A percentile compares a stretch with the other conserved stretches of the same genome.
phyloP scores from a whole-genome alignment of 2,113 vertebrate species.

The Sclerurus mexicanus region DNA sequence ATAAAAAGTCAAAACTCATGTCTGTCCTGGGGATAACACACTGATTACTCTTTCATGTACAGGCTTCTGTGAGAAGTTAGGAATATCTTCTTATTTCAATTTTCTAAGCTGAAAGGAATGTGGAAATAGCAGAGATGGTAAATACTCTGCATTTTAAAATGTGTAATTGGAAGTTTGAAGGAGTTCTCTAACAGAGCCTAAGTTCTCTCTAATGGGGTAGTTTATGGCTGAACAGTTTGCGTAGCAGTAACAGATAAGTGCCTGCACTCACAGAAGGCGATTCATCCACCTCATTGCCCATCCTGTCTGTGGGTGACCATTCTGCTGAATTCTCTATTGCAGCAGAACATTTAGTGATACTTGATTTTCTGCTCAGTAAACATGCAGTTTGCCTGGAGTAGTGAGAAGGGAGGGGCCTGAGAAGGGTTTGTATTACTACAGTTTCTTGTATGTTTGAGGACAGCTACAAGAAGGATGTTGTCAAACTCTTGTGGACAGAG shows the following conservation, averaged over 20 bases:
- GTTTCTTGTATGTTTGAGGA: neutral
- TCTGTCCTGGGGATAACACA: neutral
- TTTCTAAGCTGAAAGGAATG: neutral
- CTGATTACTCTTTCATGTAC: neutral
- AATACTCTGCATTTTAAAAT: neutral
- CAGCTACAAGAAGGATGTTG: neutral
- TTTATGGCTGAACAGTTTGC: neutral
- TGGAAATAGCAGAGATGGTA: neutral
- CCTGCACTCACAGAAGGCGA: neutral
- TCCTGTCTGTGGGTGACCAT: rapidly evolving
- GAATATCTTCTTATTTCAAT: neutral
- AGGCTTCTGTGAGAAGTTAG: neutral
- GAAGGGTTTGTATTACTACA: neutral
- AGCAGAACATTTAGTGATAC: neutral
- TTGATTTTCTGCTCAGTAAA: neutral
- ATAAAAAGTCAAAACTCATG: neutral
- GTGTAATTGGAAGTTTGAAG: neutral
- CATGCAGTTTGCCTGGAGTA: neutral
- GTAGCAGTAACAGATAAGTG: neutral
- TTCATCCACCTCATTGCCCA: neutral
- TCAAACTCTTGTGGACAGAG: neutral
- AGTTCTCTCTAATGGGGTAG: neutral
- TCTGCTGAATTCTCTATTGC: neutral
- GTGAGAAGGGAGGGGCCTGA: neutral
- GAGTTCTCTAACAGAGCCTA: neutral